Conservation (phyloP, 1,140 invertebrate species). For the Zophobas atratus region DNA sequence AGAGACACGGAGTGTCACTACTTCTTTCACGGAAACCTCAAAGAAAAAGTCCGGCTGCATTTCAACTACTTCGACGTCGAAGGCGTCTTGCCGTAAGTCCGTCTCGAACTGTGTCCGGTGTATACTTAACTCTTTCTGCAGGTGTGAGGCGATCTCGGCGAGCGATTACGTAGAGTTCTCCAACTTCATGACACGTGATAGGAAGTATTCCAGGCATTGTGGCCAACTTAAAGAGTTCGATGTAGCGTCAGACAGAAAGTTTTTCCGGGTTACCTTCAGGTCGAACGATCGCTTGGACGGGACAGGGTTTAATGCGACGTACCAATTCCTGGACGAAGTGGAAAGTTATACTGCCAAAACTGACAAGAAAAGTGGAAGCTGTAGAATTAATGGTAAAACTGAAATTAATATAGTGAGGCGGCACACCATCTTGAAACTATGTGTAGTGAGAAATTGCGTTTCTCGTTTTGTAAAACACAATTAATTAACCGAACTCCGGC, state of each 20-base stretch:
- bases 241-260: conserved; percentile 90
- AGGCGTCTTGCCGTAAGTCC: conserved; percentile 88
- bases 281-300: conserved; percentile 95
- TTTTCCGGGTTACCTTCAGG: conserved; percentile 94
- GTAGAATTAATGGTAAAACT: conserved; percentile 1
- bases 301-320: conserved; percentile 93
- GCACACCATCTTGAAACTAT: no score
- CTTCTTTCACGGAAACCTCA: conserved; percentile 88
- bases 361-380: conserved; percentile 47
- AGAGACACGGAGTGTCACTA: conserved; percentile 95
- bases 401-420: no score
- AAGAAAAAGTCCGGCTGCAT: conserved; percentile 88
- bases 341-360: conserved; percentile 61
- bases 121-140: conserved; percentile 66
- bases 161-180: conserved; percentile 97
- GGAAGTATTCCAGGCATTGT: conserved; percentile 89
- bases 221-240: conserved; percentile 85
- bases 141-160: conserved; percentile 88
- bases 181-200: conserved; percentile 90
- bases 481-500: no score
- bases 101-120: no score
- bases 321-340: conserved; percentile 77
- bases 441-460: no score
- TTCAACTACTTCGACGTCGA: conserved; percentile 95
- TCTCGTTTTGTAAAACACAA: no score